These are phyloP conservation scores for Trinorchestia longiramus DNA, from an alignment of 1,140 invertebrate species.

Conservation along the genomic window DNA sequence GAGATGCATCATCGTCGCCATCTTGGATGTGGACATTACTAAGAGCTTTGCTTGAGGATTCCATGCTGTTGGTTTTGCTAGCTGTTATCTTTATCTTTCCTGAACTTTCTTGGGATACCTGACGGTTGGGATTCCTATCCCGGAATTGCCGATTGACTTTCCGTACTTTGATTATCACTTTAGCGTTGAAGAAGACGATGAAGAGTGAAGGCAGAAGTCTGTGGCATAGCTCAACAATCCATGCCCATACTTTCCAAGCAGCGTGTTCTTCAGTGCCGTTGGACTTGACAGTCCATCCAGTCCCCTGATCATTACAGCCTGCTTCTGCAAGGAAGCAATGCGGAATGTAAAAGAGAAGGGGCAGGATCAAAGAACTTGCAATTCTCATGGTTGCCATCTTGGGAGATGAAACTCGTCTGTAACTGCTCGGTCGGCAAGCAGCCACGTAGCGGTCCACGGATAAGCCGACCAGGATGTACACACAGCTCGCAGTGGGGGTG, in stretches of 20 bases:
- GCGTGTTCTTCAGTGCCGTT: neutral
- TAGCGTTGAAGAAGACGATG: conserved; percentile 61
- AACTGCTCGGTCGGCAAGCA: conserved; percentile 61
- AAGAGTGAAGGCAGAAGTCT: conserved; percentile 59
- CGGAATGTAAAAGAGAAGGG: conserved; percentile 57
- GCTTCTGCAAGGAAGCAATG: conserved; percentile 58
- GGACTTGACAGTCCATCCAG: conserved; percentile 56
- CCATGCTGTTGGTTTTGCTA: neutral
- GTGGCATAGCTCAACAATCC: conserved; percentile 64
- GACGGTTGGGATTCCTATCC: neutral
- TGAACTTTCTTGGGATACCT: neutral
- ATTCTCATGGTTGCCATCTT: conserved; percentile 58
- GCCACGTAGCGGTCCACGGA: conserved; percentile 65
- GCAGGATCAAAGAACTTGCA: conserved; percentile 57
- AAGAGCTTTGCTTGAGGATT: neutral
- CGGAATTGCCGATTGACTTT: conserved; percentile 42
- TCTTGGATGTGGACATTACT: neutral
- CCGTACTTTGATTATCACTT: conserved; percentile 61
- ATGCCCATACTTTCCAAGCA: conserved; percentile 56
- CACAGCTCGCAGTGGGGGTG: conserved; percentile 61
- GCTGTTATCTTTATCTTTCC: neutral
- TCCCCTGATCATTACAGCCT: neutral
- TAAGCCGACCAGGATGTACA: conserved; percentile 63
- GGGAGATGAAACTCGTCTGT: conserved; percentile 55
- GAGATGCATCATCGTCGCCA: neutral